Conservation (phyloP, 2,797 vertebrate genomes). For the Pseudochirops cupreus region DNA sequence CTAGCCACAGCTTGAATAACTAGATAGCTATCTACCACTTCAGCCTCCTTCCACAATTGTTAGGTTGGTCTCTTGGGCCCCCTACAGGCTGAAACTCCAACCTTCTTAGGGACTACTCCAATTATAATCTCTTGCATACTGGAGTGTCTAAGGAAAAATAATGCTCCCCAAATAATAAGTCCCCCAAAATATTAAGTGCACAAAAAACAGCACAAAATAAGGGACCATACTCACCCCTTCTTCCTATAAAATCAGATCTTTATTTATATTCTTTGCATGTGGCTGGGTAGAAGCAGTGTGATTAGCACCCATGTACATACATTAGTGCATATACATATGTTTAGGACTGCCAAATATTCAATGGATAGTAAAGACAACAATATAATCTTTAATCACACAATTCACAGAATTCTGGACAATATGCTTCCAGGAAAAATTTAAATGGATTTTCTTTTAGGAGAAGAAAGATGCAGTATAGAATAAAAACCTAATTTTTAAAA, state of each 20-base stretch:
- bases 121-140: neutral
- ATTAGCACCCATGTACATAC: neutral
- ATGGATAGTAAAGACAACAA: neutral
- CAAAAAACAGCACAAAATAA: neutral
- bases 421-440: neutral
- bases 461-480: neutral
- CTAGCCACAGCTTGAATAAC: neutral
- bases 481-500: slow-evolving; percentile 6
- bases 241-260: neutral
- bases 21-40: neutral
- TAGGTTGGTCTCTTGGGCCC: neutral
- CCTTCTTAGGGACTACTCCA: neutral
- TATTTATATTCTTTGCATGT: neutral
- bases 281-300: neutral
- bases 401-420: neutral
- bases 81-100: neutral
- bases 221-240: neutral
- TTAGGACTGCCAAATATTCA: neutral
- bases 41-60: neutral
- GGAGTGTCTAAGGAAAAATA: slow-evolving; percentile 1
- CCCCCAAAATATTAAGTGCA: neutral
- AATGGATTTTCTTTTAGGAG: slow-evolving; percentile 22
- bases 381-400: neutral
- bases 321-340: neutral
- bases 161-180: neutral